Evolutionary conservation across 2,888 invertebrate genomes (phyloP), one percentile per base, ranked within the genome.

Genomic region (Alsophila aescularia): DNA sequence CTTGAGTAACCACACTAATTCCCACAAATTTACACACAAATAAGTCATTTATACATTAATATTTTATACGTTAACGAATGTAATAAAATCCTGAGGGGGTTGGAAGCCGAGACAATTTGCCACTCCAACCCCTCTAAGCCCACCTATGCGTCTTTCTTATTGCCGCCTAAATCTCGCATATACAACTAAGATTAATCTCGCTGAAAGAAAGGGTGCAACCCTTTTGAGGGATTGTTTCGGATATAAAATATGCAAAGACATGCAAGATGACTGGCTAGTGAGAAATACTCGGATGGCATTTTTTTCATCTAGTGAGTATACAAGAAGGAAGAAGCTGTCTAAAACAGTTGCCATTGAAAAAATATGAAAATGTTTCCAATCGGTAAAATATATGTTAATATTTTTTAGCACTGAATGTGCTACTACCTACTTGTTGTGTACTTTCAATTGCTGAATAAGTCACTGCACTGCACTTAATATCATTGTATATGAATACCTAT

Each of bases 131-230:
- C 87, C 83, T 80, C 69, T 90, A 89, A 90, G 89, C 90, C 87
- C 84, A 90, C 90, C 90, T 89, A 90, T 91, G 85, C 79, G 80
- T 91, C 91, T 90, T 90, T 90, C 90, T 91, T 91, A 90, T 87
- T 85, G 89, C 86, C 82, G 82, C 78, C 88, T 88, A 88, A 89
- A 90, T 90, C 90, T 90, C 85, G 83, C 88, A 90, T 88, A 90
- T 90, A 90, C 90, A 91, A 89, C 87, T 86, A 83, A 90, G 89
- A 90, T 90, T 91, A 91, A 90, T 89, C 85, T 79, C 70, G 90
- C 58, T 81, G 87, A 90, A 90, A 89, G 90, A 90, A 90, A 90
- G 89, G 90, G 90, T 85, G 69, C 76, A 81, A 79, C 83, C 87
- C 86, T 84, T 85, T 83, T 69, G 70, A 71, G 66, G 59, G 60